phyloP scores from a whole-genome alignment of 2,888 invertebrate species.

The Lithophane ornitopus region DNA sequence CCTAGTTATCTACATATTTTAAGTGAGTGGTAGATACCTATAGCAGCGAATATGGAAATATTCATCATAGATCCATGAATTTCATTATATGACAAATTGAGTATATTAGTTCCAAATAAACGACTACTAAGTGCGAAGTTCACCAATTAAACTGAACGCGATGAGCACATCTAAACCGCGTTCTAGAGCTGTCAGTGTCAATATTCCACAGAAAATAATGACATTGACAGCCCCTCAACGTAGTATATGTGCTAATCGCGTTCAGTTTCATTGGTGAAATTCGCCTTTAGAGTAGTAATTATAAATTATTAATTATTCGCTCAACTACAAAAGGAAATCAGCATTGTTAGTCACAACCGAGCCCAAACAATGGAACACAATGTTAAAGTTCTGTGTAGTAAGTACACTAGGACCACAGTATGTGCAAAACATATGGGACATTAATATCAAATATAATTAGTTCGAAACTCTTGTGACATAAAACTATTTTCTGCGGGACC shows the following conservation, averaged over 20 bases:
- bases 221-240: too few relatives aligned
- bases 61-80: background rate
- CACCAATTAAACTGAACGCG: too few relatives aligned
- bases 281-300: slow-evolving; percentile 1
- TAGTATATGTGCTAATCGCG: too few relatives aligned
- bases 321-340: slow-evolving; percentile 41
- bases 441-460: slow-evolving; percentile 51
- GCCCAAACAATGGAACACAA: slow-evolving; percentile 37
- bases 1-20: too few relatives aligned
- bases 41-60: background rate
- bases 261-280: too few relatives aligned
- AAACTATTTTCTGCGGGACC: slow-evolving; percentile 49
- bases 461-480: slow-evolving; percentile 39
- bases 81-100: background rate
- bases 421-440: slow-evolving; percentile 17
- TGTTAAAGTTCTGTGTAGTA: slow-evolving; percentile 37
- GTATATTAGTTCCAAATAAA: slow-evolving; percentile 1
- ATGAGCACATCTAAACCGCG: too few relatives aligned
- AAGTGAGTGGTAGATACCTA: too few relatives aligned
- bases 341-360: slow-evolving; percentile 45
- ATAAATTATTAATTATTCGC: slow-evolving; percentile 41
- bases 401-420: slow-evolving; percentile 13
- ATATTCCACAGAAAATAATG: too few relatives aligned
- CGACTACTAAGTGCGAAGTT: background rate
- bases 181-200: too few relatives aligned